These are phyloP conservation scores for Poecilia latipinna DNA, from an alignment of 2,113 vertebrate genomes.

Conservation along the genomic window DNA sequence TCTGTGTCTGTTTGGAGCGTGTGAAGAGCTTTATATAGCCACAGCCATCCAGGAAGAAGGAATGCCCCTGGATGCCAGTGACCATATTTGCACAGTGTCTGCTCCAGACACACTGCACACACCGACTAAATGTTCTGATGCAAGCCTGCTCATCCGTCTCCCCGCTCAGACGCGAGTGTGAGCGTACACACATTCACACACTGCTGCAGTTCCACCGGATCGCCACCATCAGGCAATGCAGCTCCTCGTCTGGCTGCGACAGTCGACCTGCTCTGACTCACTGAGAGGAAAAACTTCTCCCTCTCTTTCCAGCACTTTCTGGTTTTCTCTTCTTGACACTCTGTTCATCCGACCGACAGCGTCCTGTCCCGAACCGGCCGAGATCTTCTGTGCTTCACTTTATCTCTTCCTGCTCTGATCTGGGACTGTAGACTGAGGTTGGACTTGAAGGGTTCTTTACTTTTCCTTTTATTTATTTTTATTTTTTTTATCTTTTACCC, in stretches of 20 bases:
- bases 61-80: conserved; percentile 74
- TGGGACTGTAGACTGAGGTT: not conserved
- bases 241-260: conserved; percentile 55
- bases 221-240: conserved; percentile 67
- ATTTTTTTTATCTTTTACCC: too few species aligned
- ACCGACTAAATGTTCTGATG: conserved; percentile 45
- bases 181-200: conserved; percentile 15
- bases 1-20: conserved; percentile 16
- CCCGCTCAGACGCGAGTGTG: conserved; percentile 13
- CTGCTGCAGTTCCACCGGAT: conserved; percentile 61
- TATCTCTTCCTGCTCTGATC: conserved; percentile 13
- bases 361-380: conserved; percentile 43
- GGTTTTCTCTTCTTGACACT: conserved; percentile 54
- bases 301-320: conserved; percentile 73
- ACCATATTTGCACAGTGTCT: conserved; percentile 77
- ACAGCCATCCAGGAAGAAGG: conserved; percentile 72
- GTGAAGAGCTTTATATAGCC: conserved; percentile 73
- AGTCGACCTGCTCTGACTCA: conserved; percentile 52
- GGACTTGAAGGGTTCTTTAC: conserved; percentile 20
- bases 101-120: conserved; percentile 47
- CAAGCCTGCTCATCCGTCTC: conserved; percentile 51
- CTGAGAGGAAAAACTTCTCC: conserved; percentile 51
- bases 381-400: conserved; percentile 34
- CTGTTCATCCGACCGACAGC: conserved; percentile 64
- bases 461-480: not conserved